Conservation (phyloP, 2,888 invertebrate genomes). For the Chalcis sispes region DNA sequence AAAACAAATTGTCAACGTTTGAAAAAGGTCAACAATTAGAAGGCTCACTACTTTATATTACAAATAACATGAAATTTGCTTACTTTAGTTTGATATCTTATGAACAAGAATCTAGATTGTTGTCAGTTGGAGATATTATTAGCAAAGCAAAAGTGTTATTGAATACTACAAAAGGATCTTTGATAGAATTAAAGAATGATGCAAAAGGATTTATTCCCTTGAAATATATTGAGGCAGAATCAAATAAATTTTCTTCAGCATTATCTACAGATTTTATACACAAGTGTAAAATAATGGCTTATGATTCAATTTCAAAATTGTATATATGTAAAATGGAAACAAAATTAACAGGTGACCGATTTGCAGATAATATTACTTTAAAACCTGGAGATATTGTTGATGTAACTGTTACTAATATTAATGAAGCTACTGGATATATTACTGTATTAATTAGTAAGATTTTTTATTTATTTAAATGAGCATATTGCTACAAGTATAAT, state of each 20-base stretch:
- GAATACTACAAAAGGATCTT: constrained; percentile 75
- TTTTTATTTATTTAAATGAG: not conserved
- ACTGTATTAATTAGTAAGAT: constrained; percentile 63
- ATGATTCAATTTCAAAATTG: constrained; percentile 81
- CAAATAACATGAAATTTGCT: constrained; percentile 83
- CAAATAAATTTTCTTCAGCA: constrained; percentile 74
- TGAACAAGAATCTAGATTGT: constrained; percentile 68
- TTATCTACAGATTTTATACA: constrained; percentile 77
- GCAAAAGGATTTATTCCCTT: constrained; percentile 69
- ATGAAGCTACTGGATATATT: constrained; percentile 62
- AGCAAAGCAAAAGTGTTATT: constrained; percentile 79
- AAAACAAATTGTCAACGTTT: constrained; percentile 63
- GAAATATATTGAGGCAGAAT: constrained; percentile 66
- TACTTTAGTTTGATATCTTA: constrained; percentile 79
- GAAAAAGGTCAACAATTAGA: constrained; percentile 60
- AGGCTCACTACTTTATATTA: constrained; percentile 79
- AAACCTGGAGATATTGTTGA: constrained; percentile 65
- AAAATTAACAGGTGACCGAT: constrained; percentile 78
- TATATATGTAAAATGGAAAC: constrained; percentile 84
- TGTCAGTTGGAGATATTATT: constrained; percentile 79
- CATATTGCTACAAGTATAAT: too few species aligned
- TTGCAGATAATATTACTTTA: constrained; percentile 75
- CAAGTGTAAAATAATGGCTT: constrained; percentile 80
- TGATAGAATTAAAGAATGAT: constrained; percentile 65
- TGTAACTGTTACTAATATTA: constrained; percentile 65